phyloP scores from a whole-genome alignment of 2,888 invertebrate genomes.

The Rotaria magnacalcarata region DNA sequence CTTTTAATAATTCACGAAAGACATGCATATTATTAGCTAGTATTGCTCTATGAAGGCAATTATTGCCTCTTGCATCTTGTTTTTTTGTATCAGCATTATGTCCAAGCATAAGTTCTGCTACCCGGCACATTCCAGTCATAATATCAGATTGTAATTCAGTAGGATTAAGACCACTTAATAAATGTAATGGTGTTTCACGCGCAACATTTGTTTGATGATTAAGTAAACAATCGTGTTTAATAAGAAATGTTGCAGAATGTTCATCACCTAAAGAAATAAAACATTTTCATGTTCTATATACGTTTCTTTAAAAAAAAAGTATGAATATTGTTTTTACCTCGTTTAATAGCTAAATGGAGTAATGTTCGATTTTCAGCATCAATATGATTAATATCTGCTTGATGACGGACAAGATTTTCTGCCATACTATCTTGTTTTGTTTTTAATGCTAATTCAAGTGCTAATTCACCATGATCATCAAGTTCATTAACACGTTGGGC shows the following conservation, averaged over 20 bases:
- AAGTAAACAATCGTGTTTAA: constrained; percentile 73
- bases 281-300: too few species aligned
- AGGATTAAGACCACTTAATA: constrained; percentile 59
- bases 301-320: constrained; percentile 6
- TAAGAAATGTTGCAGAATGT: constrained; percentile 76
- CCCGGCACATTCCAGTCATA: constrained; percentile 67
- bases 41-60: constrained; percentile 77
- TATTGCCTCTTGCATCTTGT: constrained; percentile 53
- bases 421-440: constrained; percentile 76
- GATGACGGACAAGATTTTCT: constrained; percentile 76
- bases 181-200: constrained; percentile 76
- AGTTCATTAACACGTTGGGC: constrained; percentile 75
- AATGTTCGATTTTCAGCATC: constrained; percentile 75
- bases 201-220: constrained; percentile 63
- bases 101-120: constrained; percentile 70
- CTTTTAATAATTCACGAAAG: constrained; percentile 70
- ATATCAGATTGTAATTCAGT: constrained; percentile 51
- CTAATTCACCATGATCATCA: constrained; percentile 76
- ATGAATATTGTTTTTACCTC: constrained; percentile 60
- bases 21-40: constrained; percentile 71
- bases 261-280: constrained; percentile 65
- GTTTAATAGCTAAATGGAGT: constrained; percentile 76
- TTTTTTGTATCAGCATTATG: constrained; percentile 75
- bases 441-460: constrained; percentile 78
- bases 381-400: constrained; percentile 76